Percentiles rank a stretch among this genome's conserved stretches.
phyloP scores from a whole-genome alignment of 2,797 vertebrate genomes.

The Rhinophrynus dorsalis region DNA sequence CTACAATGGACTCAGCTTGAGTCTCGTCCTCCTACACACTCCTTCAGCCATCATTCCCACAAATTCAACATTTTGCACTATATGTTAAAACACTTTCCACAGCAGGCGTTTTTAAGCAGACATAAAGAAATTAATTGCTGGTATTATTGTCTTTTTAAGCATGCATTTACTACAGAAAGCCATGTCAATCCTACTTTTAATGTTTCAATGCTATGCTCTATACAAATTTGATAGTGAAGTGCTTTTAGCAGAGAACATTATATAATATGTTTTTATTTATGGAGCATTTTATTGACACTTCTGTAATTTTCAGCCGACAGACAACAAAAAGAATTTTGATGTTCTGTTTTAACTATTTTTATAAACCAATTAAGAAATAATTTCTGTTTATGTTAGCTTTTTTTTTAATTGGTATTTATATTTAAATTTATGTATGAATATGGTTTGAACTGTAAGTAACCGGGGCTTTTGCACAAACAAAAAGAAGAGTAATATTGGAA shows the following conservation, averaged over 20 bases:
- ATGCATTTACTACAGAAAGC: constrained; percentile 43
- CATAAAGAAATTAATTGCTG: constrained; percentile 54
- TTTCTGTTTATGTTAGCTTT: not conserved
- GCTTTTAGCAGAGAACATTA: constrained; percentile 8
- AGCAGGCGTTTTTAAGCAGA: constrained; percentile 43
- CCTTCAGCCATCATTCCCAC: constrained; percentile 51
- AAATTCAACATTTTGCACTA: constrained; percentile 40
- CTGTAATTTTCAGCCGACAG: not conserved
- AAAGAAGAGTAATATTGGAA: too few species aligned
- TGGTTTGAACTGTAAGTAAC: too few species aligned
- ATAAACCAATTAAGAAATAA: not conserved
- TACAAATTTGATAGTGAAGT: constrained; percentile 17
- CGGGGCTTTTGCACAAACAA: too few species aligned
- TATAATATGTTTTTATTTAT: constrained; percentile 3
- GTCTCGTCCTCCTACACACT: constrained; percentile 49
- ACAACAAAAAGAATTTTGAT: not conserved
- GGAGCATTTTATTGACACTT: not conserved
- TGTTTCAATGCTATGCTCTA: constrained; percentile 3
- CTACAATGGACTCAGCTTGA: constrained; percentile 48
- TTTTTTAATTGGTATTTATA: not conserved
- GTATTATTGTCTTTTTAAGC: constrained; percentile 47
- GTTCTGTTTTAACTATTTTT: not conserved
- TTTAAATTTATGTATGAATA: not conserved
- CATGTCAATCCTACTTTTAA: constrained; percentile 35
- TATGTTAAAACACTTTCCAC: constrained; percentile 39